Evolutionary conservation across 2,888 invertebrate genomes (phyloP).

Genomic region (Agonopterix alstromeriana): DNA sequence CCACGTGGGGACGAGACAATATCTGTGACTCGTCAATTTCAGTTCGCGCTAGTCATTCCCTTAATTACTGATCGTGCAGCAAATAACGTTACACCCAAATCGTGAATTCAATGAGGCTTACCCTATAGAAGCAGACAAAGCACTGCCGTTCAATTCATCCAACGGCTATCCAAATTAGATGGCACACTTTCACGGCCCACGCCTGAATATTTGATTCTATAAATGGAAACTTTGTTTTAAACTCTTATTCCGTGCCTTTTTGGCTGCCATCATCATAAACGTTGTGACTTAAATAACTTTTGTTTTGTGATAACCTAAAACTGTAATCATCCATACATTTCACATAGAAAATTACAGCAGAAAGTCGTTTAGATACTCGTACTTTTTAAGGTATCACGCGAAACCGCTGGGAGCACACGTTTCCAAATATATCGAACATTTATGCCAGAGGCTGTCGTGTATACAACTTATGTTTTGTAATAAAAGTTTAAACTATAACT

Average conservation of each 20-base stretch:
- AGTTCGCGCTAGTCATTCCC: conserved; percentile 40
- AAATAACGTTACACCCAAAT: conserved; percentile 19
- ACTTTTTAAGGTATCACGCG: not conserved
- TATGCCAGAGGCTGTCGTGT: not conserved
- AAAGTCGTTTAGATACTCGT: not conserved
- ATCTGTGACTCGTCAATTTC: conserved; percentile 38
- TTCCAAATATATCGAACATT: not conserved
- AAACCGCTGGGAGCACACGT: not conserved
- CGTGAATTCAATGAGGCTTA: conserved; percentile 23
- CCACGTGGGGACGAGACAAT: conserved; percentile 38
- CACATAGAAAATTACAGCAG: not conserved
- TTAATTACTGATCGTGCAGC: conserved; percentile 44
- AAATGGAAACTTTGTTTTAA: not conserved
- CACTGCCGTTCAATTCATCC: conserved; percentile 4
- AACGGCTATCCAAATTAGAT: conserved; percentile 5
- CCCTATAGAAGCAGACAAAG: conserved; percentile 7
- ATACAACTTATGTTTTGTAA: no score
- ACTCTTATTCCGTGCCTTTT: not conserved
- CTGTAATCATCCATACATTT: not conserved
- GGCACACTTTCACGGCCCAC: not conserved
- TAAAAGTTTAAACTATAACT: no score
- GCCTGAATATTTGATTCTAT: not conserved
- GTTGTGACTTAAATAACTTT: not conserved
- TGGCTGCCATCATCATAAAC: not conserved
- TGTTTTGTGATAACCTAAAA: not conserved